Conservation (phyloP, 2,113 vertebrate species). For the Phyllostomus discolor region DNA sequence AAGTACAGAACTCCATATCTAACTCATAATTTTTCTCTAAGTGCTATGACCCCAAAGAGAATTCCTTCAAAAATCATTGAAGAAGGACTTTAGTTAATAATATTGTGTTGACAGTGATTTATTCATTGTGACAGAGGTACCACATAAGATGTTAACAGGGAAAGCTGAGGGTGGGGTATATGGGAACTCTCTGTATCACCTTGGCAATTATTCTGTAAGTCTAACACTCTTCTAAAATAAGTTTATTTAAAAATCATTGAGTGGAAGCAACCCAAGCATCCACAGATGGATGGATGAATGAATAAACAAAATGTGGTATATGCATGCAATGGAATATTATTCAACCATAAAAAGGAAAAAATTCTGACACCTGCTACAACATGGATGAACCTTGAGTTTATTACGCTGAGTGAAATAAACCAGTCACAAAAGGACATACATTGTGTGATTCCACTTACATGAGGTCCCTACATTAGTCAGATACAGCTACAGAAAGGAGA, state of each 20-base stretch:
- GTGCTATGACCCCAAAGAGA: neutral
- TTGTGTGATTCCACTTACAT: neutral
- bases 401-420: neutral
- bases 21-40: neutral
- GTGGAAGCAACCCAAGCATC: neutral
- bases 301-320: neutral
- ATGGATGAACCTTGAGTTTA: neutral
- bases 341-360: neutral
- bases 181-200: neutral
- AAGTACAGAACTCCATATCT: neutral
- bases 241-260: neutral
- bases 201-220: neutral
- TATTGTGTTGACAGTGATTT: fast-evolving
- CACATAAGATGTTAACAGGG: neutral
- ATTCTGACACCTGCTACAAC: neutral
- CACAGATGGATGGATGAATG: neutral
- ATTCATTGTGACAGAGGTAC: neutral
- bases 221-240: neutral
- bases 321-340: neutral
- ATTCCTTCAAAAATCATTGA: neutral
- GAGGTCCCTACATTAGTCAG: neutral
- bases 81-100: neutral
- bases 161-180: neutral
- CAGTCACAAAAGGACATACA: neutral
- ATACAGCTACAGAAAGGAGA: neutral